Conservation (phyloP, 2,888 invertebrate species). For the Lordiphosa fenestrarum region DNA sequence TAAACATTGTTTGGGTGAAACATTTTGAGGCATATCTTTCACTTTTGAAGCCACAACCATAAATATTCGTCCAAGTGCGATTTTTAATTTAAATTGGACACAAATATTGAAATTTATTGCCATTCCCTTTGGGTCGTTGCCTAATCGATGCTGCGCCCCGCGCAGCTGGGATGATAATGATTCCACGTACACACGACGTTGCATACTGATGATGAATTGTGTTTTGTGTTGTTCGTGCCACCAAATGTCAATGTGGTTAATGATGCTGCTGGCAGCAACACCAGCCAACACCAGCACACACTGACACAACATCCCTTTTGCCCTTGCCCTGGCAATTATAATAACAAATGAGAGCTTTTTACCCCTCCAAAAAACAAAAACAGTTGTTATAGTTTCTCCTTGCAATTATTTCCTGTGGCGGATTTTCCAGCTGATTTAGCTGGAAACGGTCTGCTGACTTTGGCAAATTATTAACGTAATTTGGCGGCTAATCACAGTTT, state of each 20-base stretch:
- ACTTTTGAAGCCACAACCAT: too few species aligned
- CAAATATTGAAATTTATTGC: conserved; percentile 23
- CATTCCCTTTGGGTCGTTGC: conserved; percentile 10
- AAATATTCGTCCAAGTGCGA: too few species aligned
- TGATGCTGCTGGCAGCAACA: conserved; percentile 37
- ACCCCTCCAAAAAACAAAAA: conserved; percentile 3
- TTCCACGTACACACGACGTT: conserved; percentile 59
- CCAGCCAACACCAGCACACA: conserved; percentile 8
- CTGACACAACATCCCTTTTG: conserved; percentile 8
- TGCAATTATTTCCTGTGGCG: too few species aligned
- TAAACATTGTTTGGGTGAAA: too few species aligned
- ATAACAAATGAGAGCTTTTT: conserved; percentile 57
- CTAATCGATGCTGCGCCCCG: not conserved
- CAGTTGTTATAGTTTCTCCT: conserved; percentile 12
- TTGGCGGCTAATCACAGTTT: too few species aligned
- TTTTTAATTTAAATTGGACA: conserved; percentile 1
- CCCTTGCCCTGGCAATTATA: conserved; percentile 51
- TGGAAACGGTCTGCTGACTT: too few species aligned
- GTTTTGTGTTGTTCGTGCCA: conserved; percentile 18
- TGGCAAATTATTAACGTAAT: too few species aligned
- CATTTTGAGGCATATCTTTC: too few species aligned
- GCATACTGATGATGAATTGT: conserved; percentile 58
- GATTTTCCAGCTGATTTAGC: too few species aligned
- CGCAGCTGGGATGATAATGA: conserved; percentile 28
- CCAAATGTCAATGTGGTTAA: conserved; percentile 52